These are phyloP conservation scores for Thermophis baileyi DNA, from an alignment of 2,113 vertebrate species.

Conservation along the genomic window DNA sequence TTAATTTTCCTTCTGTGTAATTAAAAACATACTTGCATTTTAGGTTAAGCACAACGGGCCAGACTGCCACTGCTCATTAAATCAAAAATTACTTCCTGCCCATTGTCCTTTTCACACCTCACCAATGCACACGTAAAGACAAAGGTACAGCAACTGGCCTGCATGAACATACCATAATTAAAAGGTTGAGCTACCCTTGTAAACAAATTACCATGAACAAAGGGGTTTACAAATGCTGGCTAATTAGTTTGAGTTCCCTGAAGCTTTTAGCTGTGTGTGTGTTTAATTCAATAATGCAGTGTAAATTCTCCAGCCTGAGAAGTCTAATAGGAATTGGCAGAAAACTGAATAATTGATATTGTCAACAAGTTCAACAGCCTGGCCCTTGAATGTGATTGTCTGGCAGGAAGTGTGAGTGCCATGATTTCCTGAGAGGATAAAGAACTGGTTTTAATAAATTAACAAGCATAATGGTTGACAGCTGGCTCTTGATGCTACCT, in stretches of 20 bases:
- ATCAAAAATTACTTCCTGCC: slow-evolving; percentile 50
- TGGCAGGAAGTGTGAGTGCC: slow-evolving; percentile 62
- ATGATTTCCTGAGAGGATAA: slow-evolving; percentile 76
- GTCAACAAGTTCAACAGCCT: slow-evolving; percentile 65
- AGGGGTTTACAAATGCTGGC: slow-evolving; percentile 75
- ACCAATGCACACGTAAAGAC: slow-evolving; percentile 13
- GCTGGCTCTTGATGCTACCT: slow-evolving; percentile 66
- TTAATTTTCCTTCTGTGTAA: slow-evolving; percentile 48
- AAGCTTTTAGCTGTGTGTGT: slow-evolving; percentile 70
- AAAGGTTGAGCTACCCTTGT: slow-evolving; percentile 81
- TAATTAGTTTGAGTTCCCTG: slow-evolving; percentile 79
- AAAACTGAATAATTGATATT: slow-evolving; percentile 77
- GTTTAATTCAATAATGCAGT: slow-evolving; percentile 80
- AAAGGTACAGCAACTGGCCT: slow-evolving; percentile 59
- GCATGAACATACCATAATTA: slow-evolving; percentile 73
- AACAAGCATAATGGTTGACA: slow-evolving; percentile 67
- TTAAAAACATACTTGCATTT: slow-evolving; percentile 52
- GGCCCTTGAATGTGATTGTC: slow-evolving; percentile 62
- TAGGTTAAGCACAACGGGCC: slow-evolving; percentile 33
- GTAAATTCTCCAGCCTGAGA: slow-evolving; percentile 74
- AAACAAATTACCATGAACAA: slow-evolving; percentile 85
- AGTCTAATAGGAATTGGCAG: slow-evolving; percentile 79
- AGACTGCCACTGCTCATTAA: slow-evolving; percentile 55
- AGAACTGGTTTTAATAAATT: slow-evolving; percentile 75
- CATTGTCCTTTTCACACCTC: slow-evolving; percentile 44